phyloP scores from a whole-genome alignment of 2,888 invertebrate species.

The Melolontha melolontha region DNA sequence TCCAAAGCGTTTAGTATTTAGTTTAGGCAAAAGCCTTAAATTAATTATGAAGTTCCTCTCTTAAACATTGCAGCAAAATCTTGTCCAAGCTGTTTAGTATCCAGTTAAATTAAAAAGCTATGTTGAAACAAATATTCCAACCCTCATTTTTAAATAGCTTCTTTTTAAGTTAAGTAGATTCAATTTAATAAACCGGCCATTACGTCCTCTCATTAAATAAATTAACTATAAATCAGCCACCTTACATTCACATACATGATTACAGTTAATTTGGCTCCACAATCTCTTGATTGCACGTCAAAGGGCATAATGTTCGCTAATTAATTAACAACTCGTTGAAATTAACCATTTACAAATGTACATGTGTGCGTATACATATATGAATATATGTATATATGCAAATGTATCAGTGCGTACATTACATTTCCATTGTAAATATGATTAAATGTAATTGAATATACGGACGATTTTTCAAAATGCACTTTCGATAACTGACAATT shows the following conservation, averaged over 20 bases:
- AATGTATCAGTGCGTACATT: neutral
- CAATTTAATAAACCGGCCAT: conserved; percentile 34
- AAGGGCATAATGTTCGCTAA: conserved; percentile 38
- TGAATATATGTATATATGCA: neutral
- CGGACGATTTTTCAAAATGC: conserved; percentile 23
- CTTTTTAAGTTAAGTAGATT: neutral
- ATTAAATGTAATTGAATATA: conserved; percentile 21
- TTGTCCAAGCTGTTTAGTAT: no score
- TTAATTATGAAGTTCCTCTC: no score
- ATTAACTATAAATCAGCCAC: conserved; percentile 35
- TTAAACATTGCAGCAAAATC: no score
- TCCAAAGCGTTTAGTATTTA: no score
- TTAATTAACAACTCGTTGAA: conserved; percentile 41
- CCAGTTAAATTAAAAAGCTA: no score
- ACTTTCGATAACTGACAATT: conserved; percentile 12
- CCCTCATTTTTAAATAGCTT: no score
- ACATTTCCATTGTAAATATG: neutral
- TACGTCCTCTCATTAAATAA: conserved; percentile 33
- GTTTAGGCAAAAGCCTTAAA: no score
- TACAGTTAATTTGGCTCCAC: conserved; percentile 39
- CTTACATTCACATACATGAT: conserved; percentile 24
- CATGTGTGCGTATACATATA: neutral
- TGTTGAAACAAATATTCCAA: no score
- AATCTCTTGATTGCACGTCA: conserved; percentile 39
- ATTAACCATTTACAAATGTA: conserved; percentile 35